Evolutionary conservation across 2,113 vertebrate genomes (phyloP), one percentile per base, ranked within the genome.

Genomic region (Zosterops lateralis): DNA sequence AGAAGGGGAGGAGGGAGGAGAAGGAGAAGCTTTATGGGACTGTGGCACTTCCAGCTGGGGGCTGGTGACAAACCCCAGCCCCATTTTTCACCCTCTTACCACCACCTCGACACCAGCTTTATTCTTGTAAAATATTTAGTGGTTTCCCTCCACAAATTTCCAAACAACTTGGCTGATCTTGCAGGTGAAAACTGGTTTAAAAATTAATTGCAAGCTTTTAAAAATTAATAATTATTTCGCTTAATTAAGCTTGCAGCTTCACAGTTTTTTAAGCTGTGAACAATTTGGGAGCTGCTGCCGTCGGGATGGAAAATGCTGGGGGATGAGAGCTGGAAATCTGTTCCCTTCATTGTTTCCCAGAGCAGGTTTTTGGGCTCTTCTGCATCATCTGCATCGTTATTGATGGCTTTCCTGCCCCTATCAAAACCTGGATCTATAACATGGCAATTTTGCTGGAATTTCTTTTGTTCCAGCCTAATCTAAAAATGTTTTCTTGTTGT

Each of bases 171-270:
- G 79, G 79, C 79, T 65, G 60, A 68, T 91, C 79, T 54, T 26
- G 51, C 71, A 26, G 71, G 83, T 57, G 60, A 88, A 91, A 93
- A 77, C 29, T 1, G 29, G 75, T 91, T 96, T 93, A 95, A 96
- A 95, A 96, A 96, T 95, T 96, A 95, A 96, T 92, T 70, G 60
- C 66, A 20, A 62, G 90, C 78, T 68, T 96, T 96, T 58, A 96
- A 96, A 96, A 96, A 94, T 96, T 94, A 93, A 95, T 95, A 94
- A 95, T 95, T 91, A 88, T 90, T 96, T 90, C 85, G 9, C 85
- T 90, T 95, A 95, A 96, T 96, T 95, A 90, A 90, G 82, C 82
- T 85, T 53, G 54, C 84, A 47, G 82, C 85, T 68, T 47, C 74
- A 11, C 77, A 24, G 50, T 71, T 65, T 84, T 84, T 87, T 42